These are phyloP conservation scores for Listrodromus nycthemerus DNA, from an alignment of 2,888 invertebrate species.

Conservation along the genomic window DNA sequence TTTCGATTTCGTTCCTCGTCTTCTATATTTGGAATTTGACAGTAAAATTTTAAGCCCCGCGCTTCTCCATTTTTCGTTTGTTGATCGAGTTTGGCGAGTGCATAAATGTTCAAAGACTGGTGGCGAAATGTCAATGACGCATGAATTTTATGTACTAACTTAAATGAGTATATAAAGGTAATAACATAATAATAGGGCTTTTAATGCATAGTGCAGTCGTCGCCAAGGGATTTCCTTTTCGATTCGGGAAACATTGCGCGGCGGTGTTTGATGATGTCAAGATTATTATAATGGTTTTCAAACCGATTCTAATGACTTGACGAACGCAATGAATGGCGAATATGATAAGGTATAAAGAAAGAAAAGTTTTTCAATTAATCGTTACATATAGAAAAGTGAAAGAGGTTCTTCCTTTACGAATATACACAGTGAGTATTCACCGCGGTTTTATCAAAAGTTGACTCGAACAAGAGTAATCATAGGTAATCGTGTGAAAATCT, in stretches of 20 bases:
- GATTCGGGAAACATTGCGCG: neutral
- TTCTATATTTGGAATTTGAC: neutral
- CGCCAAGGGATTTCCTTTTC: neutral
- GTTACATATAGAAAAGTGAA: slow-evolving; percentile 54
- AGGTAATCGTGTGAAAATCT: slow-evolving; percentile 9
- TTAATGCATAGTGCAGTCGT: slow-evolving; percentile 6
- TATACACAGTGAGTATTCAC: slow-evolving; percentile 32
- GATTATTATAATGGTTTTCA: neutral
- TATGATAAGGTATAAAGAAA: slow-evolving; percentile 8
- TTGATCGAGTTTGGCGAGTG: slow-evolving; percentile 18
- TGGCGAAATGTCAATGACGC: slow-evolving; percentile 10
- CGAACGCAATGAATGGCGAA: slow-evolving; percentile 16
- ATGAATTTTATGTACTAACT: slow-evolving; percentile 55
- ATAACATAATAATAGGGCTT: slow-evolving; percentile 8
- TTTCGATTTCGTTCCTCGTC: neutral
- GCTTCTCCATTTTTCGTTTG: slow-evolving; percentile 12
- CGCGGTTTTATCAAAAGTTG: slow-evolving; percentile 32
- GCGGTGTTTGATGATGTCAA: neutral
- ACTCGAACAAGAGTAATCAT: slow-evolving; percentile 33
- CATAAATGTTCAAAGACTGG: slow-evolving; percentile 8
- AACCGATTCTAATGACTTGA: neutral
- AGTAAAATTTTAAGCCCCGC: neutral
- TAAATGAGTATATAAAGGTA: slow-evolving; percentile 50
- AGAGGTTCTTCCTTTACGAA: slow-evolving; percentile 41
- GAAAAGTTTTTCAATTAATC: slow-evolving; percentile 37